Conservation (phyloP, 1,140 invertebrate species). For the Heliconius nattereri region DNA sequence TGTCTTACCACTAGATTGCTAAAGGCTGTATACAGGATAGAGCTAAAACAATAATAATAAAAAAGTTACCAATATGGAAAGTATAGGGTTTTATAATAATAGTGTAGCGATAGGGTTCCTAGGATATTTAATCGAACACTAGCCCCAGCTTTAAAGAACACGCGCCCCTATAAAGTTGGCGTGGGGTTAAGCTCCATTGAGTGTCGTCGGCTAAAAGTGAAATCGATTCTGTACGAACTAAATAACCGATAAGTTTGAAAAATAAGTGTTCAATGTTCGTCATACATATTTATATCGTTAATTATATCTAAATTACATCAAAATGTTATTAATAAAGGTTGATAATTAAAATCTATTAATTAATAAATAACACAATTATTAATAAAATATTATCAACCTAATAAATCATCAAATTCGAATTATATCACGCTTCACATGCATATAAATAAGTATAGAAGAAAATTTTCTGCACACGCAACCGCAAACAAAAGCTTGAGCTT, state of each 20-base stretch:
- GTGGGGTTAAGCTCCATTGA: too few relatives aligned
- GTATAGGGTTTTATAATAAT: neutral
- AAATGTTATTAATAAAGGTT: too few relatives aligned
- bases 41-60: too few relatives aligned
- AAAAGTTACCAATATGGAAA: neutral
- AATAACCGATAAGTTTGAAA: neutral
- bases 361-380: too few relatives aligned
- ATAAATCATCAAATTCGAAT: neutral
- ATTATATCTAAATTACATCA: too few relatives aligned
- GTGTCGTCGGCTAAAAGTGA: too few relatives aligned
- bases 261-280: too few relatives aligned
- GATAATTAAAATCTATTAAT: too few relatives aligned
- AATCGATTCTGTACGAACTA: neutral
- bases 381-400: too few relatives aligned
- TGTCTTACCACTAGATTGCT: too few relatives aligned
- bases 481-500: conserved; percentile 34
- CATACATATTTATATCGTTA: too few relatives aligned
- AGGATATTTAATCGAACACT: conserved; percentile 7
- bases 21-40: too few relatives aligned
- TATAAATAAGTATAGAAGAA: neutral
- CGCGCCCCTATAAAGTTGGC: neutral
- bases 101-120: neutral
- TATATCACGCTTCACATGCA: neutral
- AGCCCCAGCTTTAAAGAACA: neutral
- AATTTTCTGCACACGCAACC: conserved; percentile 34